A percentile compares a stretch with the other conserved stretches of the same genome.
Conservation (phyloP, 2,888 invertebrate genomes). For the Neuroscelio doddi region DNA sequence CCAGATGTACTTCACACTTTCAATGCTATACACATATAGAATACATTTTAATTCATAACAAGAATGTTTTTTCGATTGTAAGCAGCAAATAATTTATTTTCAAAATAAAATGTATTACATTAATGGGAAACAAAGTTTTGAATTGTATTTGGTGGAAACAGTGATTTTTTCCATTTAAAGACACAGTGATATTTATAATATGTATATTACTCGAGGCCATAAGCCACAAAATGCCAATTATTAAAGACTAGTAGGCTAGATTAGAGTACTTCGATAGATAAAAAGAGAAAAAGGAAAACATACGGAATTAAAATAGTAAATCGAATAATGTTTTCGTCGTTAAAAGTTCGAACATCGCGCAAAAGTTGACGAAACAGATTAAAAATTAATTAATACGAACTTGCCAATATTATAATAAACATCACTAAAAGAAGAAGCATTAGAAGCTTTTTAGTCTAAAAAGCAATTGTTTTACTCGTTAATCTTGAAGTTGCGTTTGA, state of each 20-base stretch:
- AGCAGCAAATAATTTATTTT: no score
- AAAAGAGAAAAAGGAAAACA: conserved; percentile 44
- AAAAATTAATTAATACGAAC: conserved; percentile 7
- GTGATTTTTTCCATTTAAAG: no score
- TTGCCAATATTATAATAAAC: conserved; percentile 9
- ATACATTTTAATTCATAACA: no score
- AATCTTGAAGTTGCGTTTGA: conserved; percentile 10
- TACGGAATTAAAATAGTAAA: conserved; percentile 50
- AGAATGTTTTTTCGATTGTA: no score
- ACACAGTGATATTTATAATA: conserved; percentile 21
- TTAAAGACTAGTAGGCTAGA: conserved; percentile 66
- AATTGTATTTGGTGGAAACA: no score
- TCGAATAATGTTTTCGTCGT: background rate
- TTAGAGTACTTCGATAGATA: conserved; percentile 52
- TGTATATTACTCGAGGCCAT: conserved; percentile 59
- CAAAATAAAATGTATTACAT: no score
- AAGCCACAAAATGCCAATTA: conserved; percentile 68
- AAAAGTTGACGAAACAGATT: background rate
- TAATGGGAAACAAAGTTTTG: no score
- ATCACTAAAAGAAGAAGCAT: background rate
- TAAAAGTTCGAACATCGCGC: background rate
- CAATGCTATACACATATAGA: no score
- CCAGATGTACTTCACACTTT: background rate
- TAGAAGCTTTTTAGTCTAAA: background rate
- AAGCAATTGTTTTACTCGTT: no score